Percentiles rank a stretch among this genome's conserved stretches.
These are phyloP conservation scores for Poeciliopsis presidionis DNA, from an alignment of 2,797 vertebrate genomes.

Conservation along the genomic window DNA sequence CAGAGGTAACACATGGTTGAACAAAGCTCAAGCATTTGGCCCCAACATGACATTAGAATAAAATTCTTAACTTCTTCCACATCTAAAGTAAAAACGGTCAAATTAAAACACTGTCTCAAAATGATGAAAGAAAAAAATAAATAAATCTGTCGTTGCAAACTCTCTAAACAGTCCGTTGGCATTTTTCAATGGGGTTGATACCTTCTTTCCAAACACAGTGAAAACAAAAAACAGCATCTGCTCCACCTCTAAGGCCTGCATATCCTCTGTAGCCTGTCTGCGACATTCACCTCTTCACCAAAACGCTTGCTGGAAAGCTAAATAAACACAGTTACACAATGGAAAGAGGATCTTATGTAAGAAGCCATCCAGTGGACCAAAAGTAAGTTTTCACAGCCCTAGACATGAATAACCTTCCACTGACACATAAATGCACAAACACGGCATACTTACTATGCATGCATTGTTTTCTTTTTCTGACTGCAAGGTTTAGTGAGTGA, in stretches of 20 bases:
- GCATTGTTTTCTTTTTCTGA: slow-evolving; percentile 23
- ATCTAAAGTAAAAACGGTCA: slow-evolving; percentile 34
- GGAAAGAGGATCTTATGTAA: slow-evolving; percentile 70
- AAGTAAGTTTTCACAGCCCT: slow-evolving; percentile 50
- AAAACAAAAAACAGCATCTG: slow-evolving; percentile 76
- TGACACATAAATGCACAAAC: not conserved
- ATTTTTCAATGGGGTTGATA: slow-evolving; percentile 71
- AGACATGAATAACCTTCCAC: slow-evolving; percentile 23
- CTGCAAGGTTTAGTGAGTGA: slow-evolving; percentile 30
- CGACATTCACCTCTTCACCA: slow-evolving; percentile 68
- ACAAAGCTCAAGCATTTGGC: slow-evolving; percentile 23
- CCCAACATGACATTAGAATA: slow-evolving; percentile 26
- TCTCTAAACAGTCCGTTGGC: slow-evolving; percentile 51
- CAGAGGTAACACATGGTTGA: slow-evolving; percentile 30
- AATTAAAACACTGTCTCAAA: slow-evolving; percentile 38
- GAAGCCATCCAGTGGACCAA: slow-evolving; percentile 44
- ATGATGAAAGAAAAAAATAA: slow-evolving; percentile 62
- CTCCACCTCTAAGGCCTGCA: slow-evolving; percentile 71
- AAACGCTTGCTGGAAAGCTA: slow-evolving; percentile 71
- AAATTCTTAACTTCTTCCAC: slow-evolving; percentile 44
- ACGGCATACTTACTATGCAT: slow-evolving; percentile 11
- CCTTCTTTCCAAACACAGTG: slow-evolving; percentile 75
- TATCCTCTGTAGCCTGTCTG: slow-evolving; percentile 64
- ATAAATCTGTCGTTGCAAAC: slow-evolving; percentile 43
- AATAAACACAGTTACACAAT: slow-evolving; percentile 78